phyloP scores from a whole-genome alignment of 2,888 invertebrate species.

The Protonemura montana region DNA sequence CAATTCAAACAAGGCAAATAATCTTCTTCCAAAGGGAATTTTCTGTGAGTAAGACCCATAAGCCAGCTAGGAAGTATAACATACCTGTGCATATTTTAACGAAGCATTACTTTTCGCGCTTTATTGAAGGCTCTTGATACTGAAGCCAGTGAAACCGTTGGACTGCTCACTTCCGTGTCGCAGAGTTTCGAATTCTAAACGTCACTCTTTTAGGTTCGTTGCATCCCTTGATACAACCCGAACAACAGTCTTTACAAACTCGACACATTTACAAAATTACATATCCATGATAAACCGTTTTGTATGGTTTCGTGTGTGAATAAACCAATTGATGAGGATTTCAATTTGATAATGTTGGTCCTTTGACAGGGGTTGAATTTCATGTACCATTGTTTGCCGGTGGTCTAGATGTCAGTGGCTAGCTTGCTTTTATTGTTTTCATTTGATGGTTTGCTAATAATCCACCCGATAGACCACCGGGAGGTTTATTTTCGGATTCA shows the following conservation, averaged over 20 bases:
- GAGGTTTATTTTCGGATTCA: too few species aligned
- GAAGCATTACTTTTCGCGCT: background rate
- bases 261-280: background rate
- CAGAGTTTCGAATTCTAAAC: background rate
- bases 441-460: background rate
- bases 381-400: background rate
- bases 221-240: background rate
- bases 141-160: background rate
- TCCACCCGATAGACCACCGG: background rate
- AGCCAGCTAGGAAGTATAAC: background rate
- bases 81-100: background rate
- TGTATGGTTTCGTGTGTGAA: background rate
- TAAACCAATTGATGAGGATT: background rate
- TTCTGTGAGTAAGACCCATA: background rate
- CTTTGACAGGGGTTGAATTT: background rate
- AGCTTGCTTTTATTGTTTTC: background rate
- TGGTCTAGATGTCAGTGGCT: background rate
- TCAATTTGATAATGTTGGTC: background rate
- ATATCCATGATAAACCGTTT: background rate
- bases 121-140: background rate
- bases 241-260: background rate
- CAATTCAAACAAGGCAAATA: background rate
- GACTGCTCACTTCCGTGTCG: background rate
- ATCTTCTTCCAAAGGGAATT: background rate
- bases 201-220: background rate